phyloP scores from a whole-genome alignment of 2,113 vertebrate genomes.

The Carollia perspicillata region DNA sequence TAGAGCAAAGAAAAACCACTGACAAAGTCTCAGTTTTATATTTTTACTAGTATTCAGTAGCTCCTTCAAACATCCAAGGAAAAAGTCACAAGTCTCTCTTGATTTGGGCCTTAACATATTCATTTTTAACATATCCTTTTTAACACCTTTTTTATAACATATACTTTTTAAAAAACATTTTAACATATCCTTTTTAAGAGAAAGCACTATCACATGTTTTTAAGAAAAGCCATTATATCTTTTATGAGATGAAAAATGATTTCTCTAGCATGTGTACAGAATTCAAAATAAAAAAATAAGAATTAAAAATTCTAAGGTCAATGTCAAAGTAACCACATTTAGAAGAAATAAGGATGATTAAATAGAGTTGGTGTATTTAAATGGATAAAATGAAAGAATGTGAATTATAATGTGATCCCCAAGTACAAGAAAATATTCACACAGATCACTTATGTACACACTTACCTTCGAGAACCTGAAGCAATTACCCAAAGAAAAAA shows the following conservation, averaged over 20 bases:
- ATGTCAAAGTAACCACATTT: background rate
- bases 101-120: background rate
- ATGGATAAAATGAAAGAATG: background rate
- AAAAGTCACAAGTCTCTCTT: background rate
- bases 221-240: background rate
- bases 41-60: background rate
- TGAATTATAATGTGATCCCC: background rate
- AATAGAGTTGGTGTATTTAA: background rate
- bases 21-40: background rate
- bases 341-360: background rate
- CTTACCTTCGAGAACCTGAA: background rate
- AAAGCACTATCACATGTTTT: background rate
- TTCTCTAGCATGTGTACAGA: background rate
- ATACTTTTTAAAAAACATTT: background rate
- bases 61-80: background rate
- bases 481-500: background rate
- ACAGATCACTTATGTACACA: background rate
- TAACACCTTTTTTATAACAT: background rate
- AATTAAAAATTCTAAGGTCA: background rate
- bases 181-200: background rate
- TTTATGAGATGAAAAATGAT: background rate
- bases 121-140: background rate
- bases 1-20: background rate
- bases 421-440: background rate
- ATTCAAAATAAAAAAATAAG: background rate